Percentiles rank a stretch among this genome's conserved stretches.
phyloP scores from a whole-genome alignment of 2,888 invertebrate genomes.

The Digitonthophagus gazella region DNA sequence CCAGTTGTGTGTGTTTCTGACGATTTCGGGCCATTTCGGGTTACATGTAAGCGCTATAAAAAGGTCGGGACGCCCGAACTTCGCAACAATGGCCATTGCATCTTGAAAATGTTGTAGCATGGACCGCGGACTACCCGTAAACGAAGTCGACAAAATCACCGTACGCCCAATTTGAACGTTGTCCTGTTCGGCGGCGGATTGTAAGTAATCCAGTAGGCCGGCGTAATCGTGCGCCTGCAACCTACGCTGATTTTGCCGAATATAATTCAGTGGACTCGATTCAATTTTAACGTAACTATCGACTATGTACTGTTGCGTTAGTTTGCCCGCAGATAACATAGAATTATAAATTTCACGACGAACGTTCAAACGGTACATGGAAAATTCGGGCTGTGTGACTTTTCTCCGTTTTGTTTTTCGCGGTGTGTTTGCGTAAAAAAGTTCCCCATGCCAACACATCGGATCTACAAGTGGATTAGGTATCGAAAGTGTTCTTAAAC shows the following conservation, averaged over 20 bases:
- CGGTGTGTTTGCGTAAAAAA: not conserved
- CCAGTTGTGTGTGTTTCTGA: conserved; percentile 36
- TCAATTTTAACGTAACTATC: conserved; percentile 22
- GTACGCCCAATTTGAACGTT: conserved; percentile 36
- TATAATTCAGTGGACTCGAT: conserved; percentile 4
- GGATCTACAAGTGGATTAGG: conserved; percentile 18
- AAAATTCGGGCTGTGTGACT: conserved; percentile 15
- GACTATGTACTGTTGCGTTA: conserved; percentile 26
- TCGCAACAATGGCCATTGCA: too few relatives aligned
- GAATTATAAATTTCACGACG: conserved; percentile 12
- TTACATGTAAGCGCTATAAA: conserved; percentile 52
- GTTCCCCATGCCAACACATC: conserved; percentile 12
- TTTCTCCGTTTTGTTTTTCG: not conserved
- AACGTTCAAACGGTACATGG: conserved; percentile 9
- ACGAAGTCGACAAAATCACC: conserved; percentile 32
- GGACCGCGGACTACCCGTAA: conserved; percentile 36
- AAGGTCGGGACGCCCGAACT: conserved; percentile 38
- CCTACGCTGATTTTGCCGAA: conserved; percentile 18
- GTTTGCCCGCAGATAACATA: conserved; percentile 20
- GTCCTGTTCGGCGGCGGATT: too few relatives aligned
- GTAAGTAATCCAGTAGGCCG: conserved; percentile 37
- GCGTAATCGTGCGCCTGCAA: conserved; percentile 18
- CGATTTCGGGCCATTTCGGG: conserved; percentile 48
- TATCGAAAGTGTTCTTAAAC: not conserved
- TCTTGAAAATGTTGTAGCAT: too few relatives aligned